Evolutionary conservation across 2,113 vertebrate genomes (phyloP).

Genomic region (Labeo catla): DNA sequence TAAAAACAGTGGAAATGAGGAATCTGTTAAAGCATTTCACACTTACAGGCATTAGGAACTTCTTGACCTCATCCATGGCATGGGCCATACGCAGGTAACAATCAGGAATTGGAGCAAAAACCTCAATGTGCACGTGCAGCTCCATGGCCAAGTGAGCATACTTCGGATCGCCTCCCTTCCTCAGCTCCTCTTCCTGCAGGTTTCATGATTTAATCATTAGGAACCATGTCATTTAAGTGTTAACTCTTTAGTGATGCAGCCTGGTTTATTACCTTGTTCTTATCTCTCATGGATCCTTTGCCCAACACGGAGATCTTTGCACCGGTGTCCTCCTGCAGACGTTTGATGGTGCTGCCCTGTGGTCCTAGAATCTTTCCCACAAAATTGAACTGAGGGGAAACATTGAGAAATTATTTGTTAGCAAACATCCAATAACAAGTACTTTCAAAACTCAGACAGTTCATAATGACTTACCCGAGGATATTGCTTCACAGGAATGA

Average conservation of each 20-base stretch:
- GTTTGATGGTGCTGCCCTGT: constrained; percentile 97
- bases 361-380: constrained; percentile 97
- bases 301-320: constrained; percentile 96
- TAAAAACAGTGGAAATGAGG: too few relatives aligned
- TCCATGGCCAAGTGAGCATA: constrained; percentile 95
- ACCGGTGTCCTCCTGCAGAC: constrained; percentile 96
- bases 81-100: constrained; percentile 95
- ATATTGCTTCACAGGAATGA: constrained; percentile 95
- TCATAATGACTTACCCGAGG: constrained; percentile 82
- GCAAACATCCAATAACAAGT: neutral
- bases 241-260: neutral
- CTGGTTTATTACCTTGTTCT: constrained; percentile 84
- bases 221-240: neutral
- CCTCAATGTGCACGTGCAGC: constrained; percentile 95
- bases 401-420: neutral
- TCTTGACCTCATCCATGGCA: constrained; percentile 98
- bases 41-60: constrained; percentile 93
- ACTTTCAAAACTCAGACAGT: neutral
- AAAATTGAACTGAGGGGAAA: constrained; percentile 87
- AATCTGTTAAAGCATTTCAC: neutral
- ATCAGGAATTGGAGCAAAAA: constrained; percentile 93
- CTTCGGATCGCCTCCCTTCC: constrained; percentile 93
- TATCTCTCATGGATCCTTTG: constrained; percentile 97
- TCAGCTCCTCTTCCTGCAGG: constrained; percentile 90
- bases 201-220: neutral